phyloP scores from a whole-genome alignment of 2,797 vertebrate species.

The Enteromius argenteus region DNA sequence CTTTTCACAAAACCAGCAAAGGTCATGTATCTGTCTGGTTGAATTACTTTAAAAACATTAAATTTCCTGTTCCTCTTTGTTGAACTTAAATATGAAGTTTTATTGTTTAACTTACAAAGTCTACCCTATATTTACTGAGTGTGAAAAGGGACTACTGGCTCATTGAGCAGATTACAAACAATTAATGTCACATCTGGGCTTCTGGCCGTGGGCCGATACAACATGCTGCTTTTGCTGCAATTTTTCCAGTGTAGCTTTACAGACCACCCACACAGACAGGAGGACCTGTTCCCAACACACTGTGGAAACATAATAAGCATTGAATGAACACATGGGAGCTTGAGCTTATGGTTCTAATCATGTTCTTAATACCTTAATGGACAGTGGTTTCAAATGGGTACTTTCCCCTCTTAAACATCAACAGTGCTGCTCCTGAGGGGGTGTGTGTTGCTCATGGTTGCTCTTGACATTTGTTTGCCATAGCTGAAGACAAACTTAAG shows the following conservation, averaged over 20 bases:
- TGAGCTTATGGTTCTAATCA: slow-evolving; percentile 63
- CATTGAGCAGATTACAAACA: slow-evolving; percentile 62
- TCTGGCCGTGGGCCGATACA: slow-evolving; percentile 52
- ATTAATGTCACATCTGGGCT: slow-evolving; percentile 67
- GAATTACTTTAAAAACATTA: background rate
- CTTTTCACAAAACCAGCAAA: background rate
- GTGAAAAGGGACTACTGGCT: slow-evolving; percentile 54
- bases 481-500: slow-evolving; percentile 21
- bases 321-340: slow-evolving; percentile 53
- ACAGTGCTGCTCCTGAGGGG: slow-evolving; percentile 38
- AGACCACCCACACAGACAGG: slow-evolving; percentile 64
- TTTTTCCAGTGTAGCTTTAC: slow-evolving; percentile 65
- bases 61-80: slow-evolving; percentile 21
- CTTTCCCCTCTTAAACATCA: slow-evolving; percentile 62
- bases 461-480: slow-evolving; percentile 45
- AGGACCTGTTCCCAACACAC: slow-evolving; percentile 57
- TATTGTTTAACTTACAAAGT: slow-evolving; percentile 6
- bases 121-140: slow-evolving; percentile 40
- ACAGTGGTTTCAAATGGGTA: slow-evolving; percentile 60
- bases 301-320: slow-evolving; percentile 61
- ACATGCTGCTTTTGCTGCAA: slow-evolving; percentile 58
- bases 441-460: slow-evolving; percentile 9
- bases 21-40: background rate
- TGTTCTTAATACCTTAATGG: slow-evolving; percentile 62
- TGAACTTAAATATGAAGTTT: slow-evolving; percentile 14